phyloP scores from a whole-genome alignment of 2,797 vertebrate genomes.

The Morus bassanus region DNA sequence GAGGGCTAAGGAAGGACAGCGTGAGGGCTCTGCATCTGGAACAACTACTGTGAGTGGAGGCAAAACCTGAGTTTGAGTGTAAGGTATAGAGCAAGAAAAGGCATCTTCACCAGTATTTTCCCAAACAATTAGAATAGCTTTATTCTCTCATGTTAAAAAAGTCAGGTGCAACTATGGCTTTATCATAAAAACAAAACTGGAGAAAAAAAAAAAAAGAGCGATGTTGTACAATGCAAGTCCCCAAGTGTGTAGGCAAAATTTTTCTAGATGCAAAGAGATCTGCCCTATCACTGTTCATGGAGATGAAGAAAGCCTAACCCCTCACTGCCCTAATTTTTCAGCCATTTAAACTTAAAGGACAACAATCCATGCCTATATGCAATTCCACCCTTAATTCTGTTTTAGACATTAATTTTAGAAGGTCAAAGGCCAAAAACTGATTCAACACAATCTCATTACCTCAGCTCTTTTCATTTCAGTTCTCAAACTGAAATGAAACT shows the following conservation, averaged over 20 bases:
- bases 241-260: rapidly evolving
- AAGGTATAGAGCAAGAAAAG: background rate
- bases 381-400: background rate
- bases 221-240: background rate
- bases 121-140: background rate
- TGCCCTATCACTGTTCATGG: background rate
- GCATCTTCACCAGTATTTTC: background rate
- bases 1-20: background rate
- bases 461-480: background rate
- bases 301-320: background rate
- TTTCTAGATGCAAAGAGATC: background rate
- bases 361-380: background rate
- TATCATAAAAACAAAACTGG: background rate
- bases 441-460: background rate
- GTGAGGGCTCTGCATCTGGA: background rate
- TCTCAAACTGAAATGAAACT: background rate
- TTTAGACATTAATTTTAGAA: background rate
- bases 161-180: background rate
- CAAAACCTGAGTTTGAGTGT: background rate
- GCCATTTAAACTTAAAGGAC: background rate
- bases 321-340: background rate
- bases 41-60: background rate
- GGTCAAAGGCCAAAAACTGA: background rate
- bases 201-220: background rate
- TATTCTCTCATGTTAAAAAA: background rate